These are phyloP conservation scores for Phalangium opilio DNA, from an alignment of 2,888 invertebrate species.

Conservation along the genomic window DNA sequence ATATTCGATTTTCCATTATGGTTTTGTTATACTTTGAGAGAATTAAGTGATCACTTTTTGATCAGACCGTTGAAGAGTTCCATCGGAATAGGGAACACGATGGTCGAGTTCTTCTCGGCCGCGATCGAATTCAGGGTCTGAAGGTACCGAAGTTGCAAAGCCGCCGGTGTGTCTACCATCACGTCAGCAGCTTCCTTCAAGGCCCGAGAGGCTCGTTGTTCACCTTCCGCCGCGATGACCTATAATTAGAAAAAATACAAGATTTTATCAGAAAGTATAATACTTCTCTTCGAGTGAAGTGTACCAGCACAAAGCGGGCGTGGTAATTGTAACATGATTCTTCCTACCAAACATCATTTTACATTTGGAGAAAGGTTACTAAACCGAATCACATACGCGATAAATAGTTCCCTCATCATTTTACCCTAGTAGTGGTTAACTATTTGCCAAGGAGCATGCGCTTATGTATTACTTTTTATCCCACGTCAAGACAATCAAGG, in stretches of 20 bases:
- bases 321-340: too few species aligned
- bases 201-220: constrained; percentile 68
- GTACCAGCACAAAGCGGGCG: too few species aligned
- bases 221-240: constrained; percentile 62
- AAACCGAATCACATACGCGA: too few species aligned
- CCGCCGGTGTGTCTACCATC: constrained; percentile 64
- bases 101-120: constrained; percentile 22
- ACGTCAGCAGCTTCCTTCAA: constrained; percentile 74
- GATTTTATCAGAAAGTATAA: not conserved
- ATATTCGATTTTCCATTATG: too few species aligned
- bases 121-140: constrained; percentile 22
- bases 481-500: too few species aligned
- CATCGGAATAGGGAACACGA: constrained; percentile 22
- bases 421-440: too few species aligned
- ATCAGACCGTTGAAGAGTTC: constrained; percentile 19
- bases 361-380: too few species aligned
- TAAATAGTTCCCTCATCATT: too few species aligned
- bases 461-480: too few species aligned
- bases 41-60: constrained; percentile 1
- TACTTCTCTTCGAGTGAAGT: too few species aligned
- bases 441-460: too few species aligned
- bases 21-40: not conserved
- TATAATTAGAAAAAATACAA: constrained; percentile 16
- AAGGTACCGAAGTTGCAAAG: constrained; percentile 39
- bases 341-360: too few species aligned